Evolutionary conservation across 2,888 invertebrate species (phyloP).

Genomic region (Selenia dentaria): DNA sequence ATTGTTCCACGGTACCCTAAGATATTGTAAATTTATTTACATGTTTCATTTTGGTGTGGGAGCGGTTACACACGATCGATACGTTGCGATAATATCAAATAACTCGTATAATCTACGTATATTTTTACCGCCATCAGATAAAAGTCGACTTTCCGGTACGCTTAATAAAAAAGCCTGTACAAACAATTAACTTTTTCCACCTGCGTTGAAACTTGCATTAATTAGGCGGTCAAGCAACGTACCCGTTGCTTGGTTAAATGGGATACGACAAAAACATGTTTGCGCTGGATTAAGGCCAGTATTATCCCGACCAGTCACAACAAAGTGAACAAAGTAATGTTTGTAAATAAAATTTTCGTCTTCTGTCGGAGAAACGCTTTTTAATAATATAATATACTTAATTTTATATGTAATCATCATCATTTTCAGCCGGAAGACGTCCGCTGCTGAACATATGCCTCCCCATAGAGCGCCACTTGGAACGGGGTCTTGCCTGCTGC

Average conservation of each 20-base stretch:
- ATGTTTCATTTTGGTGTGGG: slow-evolving; percentile 44
- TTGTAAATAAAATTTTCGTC: slow-evolving; percentile 7
- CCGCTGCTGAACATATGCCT: too few relatives aligned
- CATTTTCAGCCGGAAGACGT: too few relatives aligned
- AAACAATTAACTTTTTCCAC: slow-evolving; percentile 25
- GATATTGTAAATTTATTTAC: too few relatives aligned
- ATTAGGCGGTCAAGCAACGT: slow-evolving; percentile 17
- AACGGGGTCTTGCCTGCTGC: too few relatives aligned
- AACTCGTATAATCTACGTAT: slow-evolving; percentile 5
- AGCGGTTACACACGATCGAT: slow-evolving; percentile 18
- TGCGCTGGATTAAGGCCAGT: slow-evolving; percentile 5
- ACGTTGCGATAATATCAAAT: slow-evolving; percentile 7
- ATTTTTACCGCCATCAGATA: slow-evolving; percentile 11
- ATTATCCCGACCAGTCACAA: slow-evolving; percentile 7
- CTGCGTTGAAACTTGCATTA: slow-evolving; percentile 21
- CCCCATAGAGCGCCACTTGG: too few relatives aligned
- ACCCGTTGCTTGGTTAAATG: slow-evolving; percentile 3
- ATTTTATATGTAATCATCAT: too few relatives aligned
- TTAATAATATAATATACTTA: too few relatives aligned
- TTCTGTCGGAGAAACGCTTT: too few relatives aligned
- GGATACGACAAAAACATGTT: slow-evolving; percentile 18
- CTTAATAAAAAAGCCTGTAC: slow-evolving; percentile 5
- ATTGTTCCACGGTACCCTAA: too few relatives aligned
- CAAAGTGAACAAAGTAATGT: background rate
- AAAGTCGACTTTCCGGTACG: slow-evolving; percentile 7